Conservation (phyloP, 2,113 vertebrate genomes). For the Dendrocopos noguchii region DNA sequence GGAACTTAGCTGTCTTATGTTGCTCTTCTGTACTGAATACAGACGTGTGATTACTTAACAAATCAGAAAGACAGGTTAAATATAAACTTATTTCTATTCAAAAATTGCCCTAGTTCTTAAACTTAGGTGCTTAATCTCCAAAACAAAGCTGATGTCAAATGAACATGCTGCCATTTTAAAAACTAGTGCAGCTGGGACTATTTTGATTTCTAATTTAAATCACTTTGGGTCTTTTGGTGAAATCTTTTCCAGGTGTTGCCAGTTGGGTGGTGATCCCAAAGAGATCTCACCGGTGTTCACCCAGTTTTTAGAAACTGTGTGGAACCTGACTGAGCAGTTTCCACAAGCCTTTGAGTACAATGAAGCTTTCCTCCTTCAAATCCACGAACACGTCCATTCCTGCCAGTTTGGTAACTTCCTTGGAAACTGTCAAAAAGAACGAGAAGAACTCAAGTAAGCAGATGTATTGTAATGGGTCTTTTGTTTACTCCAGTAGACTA, state of each 20-base stretch:
- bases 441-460: constrained; percentile 93
- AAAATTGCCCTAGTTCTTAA: background rate
- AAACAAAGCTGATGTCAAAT: background rate
- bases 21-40: background rate
- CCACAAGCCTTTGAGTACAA: constrained; percentile 94
- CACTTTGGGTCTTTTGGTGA: background rate
- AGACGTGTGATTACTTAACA: background rate
- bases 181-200: background rate
- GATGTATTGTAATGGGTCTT: background rate
- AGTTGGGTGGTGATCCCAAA: constrained; percentile 92
- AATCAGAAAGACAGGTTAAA: constrained; percentile 17
- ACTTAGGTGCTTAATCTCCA: background rate
- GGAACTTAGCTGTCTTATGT: background rate
- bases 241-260: constrained; percentile 87
- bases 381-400: constrained; percentile 96
- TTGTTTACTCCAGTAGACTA: background rate
- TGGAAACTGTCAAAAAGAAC: constrained; percentile 93
- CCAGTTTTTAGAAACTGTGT: constrained; percentile 96
- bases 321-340: constrained; percentile 95
- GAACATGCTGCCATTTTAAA: background rate
- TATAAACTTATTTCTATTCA: constrained; percentile 22
- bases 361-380: constrained; percentile 96
- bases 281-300: constrained; percentile 97
- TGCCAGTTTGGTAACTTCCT: constrained; percentile 99
- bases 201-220: background rate